A percentile compares a stretch with the other conserved stretches of the same genome.
phyloP scores from a whole-genome alignment of 2,888 invertebrate species.

The Tanytarsus gracilentus region DNA sequence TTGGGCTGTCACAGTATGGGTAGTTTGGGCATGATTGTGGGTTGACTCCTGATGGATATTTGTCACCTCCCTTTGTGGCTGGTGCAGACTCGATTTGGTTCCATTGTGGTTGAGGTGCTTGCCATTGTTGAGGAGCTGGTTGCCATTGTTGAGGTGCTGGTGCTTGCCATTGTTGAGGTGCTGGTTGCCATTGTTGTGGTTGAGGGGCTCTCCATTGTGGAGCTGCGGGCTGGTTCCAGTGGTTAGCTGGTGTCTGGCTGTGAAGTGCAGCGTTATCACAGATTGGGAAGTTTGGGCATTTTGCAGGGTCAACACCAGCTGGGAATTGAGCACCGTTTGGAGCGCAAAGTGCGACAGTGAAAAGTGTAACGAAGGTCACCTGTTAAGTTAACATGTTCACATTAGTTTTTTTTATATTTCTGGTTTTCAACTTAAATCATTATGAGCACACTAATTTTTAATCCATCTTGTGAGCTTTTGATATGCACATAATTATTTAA shows the following conservation, averaged over 20 bases:
- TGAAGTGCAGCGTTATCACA: slow-evolving; percentile 46
- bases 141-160: slow-evolving; percentile 3
- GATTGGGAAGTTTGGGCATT: slow-evolving; percentile 46
- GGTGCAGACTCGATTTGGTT: slow-evolving; percentile 27
- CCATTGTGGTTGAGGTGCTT: slow-evolving; percentile 34
- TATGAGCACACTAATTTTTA: neutral
- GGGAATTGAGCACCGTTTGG: slow-evolving; percentile 44
- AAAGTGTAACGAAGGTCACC: slow-evolving; percentile 11
- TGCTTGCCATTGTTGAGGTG: slow-evolving; percentile 34
- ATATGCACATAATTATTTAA: neutral
- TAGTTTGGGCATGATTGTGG: slow-evolving; percentile 48
- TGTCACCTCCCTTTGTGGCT: slow-evolving; percentile 33
- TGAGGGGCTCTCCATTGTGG: slow-evolving; percentile 31
- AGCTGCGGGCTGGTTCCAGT: slow-evolving; percentile 33
- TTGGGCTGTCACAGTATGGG: slow-evolving; percentile 42
- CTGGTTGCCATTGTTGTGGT: slow-evolving; percentile 31
- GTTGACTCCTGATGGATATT: slow-evolving; percentile 44
- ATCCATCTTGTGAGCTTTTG: slow-evolving; percentile 8
- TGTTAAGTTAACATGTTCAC: neutral
- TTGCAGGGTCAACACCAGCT: slow-evolving; percentile 45
- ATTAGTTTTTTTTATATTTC: neutral
- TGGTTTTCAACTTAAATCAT: neutral
- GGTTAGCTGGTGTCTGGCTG: slow-evolving; percentile 31
- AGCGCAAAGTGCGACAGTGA: slow-evolving; percentile 37
- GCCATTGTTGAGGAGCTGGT: slow-evolving; percentile 31